Evolutionary conservation across 1,140 invertebrate genomes (phyloP), one percentile per base, ranked within the genome.

Genomic region (Lordiphosa collinella): DNA sequence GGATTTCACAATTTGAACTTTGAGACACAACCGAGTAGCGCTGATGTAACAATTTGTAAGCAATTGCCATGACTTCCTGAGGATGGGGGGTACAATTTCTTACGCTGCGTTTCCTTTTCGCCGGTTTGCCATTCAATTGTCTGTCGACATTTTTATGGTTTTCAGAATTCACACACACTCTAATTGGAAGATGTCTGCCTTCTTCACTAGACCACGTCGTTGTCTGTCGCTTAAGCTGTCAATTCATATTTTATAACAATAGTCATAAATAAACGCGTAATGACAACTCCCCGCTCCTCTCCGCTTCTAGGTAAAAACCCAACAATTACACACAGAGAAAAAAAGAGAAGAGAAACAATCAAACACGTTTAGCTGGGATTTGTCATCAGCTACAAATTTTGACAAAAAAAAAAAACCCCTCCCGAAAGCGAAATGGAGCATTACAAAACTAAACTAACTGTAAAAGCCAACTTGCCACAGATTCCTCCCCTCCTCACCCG

Each of bases 1-100:
- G 25, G 25, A 22, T 49, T 37, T 12, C n/a, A 22, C 10, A n/a
- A 2, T 10, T 37, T 22, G 13, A 38, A 44, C 29, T 40, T 3
- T 34, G 31, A 8, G 49, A 36, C 29, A 48, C 38, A 38, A 55
- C 41, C 47, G 31, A 38, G 53, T 54, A 47, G 52, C 54, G 84
- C 73, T 82, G 84, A 87, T 86, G 84, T 87, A 84, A 87, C 84
- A 70, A 76, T 87, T 87, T 86, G 57, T 74, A 86, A 86, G 73
- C 76, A 86, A 80, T 86, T 68, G 75, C 64, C 62, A 60, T 49
- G 59, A 25, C 51, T 16, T 54, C 56, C 58, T 59, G 12, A 9
- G 6, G 38, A 18, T 32, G 29, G 9, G 32, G 44, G 14, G 47
- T 49, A 11, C 16, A 53, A 51, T 32, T 47, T 66, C 56, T 53